Evolutionary conservation across 2,113 vertebrate genomes (phyloP).

Genomic region (Chlorocebus sabaeus): DNA sequence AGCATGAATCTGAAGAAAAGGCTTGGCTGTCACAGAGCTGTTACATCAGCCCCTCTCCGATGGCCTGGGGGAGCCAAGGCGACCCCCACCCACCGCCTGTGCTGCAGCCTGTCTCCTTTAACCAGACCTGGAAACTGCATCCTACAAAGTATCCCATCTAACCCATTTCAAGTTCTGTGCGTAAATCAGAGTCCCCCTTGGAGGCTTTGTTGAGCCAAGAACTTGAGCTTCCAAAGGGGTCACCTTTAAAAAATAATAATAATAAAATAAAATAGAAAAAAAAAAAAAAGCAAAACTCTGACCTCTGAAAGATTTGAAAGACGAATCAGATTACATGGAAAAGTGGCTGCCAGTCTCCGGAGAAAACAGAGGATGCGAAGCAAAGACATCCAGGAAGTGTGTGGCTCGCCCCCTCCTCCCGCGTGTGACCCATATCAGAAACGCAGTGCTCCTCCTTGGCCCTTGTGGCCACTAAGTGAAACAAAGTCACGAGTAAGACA

Average conservation of each 20-base stretch:
- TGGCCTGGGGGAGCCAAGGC: fast-evolving
- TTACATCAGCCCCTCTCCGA: not conserved
- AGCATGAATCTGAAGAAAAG: not conserved
- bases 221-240: constrained; percentile 7
- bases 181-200: not conserved
- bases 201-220: not conserved
- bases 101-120: not conserved
- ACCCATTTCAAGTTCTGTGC: not conserved
- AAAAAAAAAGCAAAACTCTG: not conserved
- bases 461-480: not conserved
- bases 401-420: not conserved
- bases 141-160: not conserved
- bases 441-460: not conserved
- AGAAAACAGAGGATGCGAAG: not conserved
- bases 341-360: not conserved
- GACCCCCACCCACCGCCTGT: not conserved
- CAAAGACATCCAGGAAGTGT: constrained; percentile 5
- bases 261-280: not conserved
- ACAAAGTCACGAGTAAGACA: not conserved
- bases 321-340: not conserved
- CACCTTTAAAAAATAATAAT: not conserved
- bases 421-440: not conserved
- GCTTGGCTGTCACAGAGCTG: not conserved
- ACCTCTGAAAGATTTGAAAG: not conserved
- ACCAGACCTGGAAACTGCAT: not conserved